Percentiles rank a stretch among this genome's conserved stretches.
These are phyloP conservation scores for Agrochola lychnidis DNA, from an alignment of 2,888 invertebrate genomes.

Conservation along the genomic window DNA sequence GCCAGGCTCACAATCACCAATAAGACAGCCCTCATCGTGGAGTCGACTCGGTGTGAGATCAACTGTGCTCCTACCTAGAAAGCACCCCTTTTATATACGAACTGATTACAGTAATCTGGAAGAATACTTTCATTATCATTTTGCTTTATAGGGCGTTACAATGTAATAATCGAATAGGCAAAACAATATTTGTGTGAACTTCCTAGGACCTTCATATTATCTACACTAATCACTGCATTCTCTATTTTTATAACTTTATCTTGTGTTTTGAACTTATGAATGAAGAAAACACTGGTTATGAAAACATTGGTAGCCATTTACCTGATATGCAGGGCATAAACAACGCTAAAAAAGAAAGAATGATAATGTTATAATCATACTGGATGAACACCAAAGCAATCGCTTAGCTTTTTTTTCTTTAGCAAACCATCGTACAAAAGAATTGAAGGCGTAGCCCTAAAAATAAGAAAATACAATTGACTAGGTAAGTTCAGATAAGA, in stretches of 20 bases:
- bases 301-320: background rate
- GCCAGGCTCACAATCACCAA: conserved; percentile 80
- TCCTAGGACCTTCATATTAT: conserved; percentile 27
- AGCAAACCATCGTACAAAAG: background rate
- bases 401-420: background rate
- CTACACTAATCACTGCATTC: background rate
- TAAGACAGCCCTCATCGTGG: conserved; percentile 82
- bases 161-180: conserved; percentile 38
- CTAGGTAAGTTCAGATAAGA: background rate
- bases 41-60: conserved; percentile 74
- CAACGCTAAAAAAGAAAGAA: background rate
- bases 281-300: conserved; percentile 5
- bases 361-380: background rate
- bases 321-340: background rate
- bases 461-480: background rate
- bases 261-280: conserved; percentile 1
- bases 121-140: conserved; percentile 33
- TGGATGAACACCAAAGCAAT: background rate
- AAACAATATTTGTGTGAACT: conserved; percentile 43
- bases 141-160: conserved; percentile 53
- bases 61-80: conserved; percentile 74
- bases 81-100: conserved; percentile 77
- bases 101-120: conserved; percentile 39
- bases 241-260: conserved; percentile 23
- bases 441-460: background rate